Base-by-base conservation (phyloP, 2,888 invertebrate genomes). In the Timema podura region DNA sequence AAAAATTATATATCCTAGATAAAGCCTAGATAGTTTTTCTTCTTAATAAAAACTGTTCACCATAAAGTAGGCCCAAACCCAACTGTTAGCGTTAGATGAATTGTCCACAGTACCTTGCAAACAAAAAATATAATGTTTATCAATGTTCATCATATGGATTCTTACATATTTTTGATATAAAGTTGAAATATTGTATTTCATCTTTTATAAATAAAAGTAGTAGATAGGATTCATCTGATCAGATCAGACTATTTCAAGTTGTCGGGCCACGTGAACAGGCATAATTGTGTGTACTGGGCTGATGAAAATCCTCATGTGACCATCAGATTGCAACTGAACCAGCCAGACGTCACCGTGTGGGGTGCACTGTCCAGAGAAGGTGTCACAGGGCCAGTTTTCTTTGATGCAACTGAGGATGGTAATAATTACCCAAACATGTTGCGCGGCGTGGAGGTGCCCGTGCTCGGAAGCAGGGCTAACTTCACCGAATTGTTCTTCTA, bases 381-480 rank as follows among this genome's bases (percentile, higher is more conserved):
- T 57, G 57, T 68, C 47, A 10, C 7, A 13, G 57, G 57, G 47
- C 68, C 57, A 48, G 59, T 7, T 47, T 64, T 64, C 54, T 68
- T 68, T 10, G 48, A 47, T 68, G 47, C 16, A n/a, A 68, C 47
- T 61, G 61, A 61, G 9, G 59, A 59, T 59, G 61, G 48, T 9
- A 6, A 6, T 9, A 68, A 47, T 44, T 68, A 68, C 16, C 68
- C 48, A 30, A 30, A 59, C 9, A 61, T 68, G 61, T 48, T 68
- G 6, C 5, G 11, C 13, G 30, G 16, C 30, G n/a, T 47, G 13
- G 68, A 16, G 11, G 13, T 61, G 10, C 16, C 68, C 59, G 16
- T 0, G n/a, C 48, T 68, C 48, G 46, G 48, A 48, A 65, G 15
- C 65, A 65, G 65, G 30, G 48, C 47, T 65, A 48, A 61, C 48